Conservation (phyloP, 2,797 vertebrate genomes). For the Melanotaenia maccullochi region DNA sequence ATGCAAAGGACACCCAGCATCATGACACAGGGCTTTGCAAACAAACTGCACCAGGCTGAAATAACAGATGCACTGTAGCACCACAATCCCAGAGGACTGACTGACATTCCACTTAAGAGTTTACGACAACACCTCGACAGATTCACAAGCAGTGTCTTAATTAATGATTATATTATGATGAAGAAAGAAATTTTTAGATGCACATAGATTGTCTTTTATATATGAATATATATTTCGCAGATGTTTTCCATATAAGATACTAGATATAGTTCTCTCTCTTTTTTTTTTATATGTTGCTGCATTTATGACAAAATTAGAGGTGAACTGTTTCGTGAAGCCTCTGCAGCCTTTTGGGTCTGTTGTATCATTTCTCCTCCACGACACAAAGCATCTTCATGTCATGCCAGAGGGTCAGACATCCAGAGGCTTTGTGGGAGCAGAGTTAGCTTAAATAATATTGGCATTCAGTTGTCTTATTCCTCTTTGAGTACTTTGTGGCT, state of each 20-base stretch:
- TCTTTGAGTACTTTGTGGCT: slow-evolving; percentile 32
- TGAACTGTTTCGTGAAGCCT: slow-evolving; percentile 39
- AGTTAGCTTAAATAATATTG: slow-evolving; percentile 31
- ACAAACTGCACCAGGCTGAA: slow-evolving; percentile 41
- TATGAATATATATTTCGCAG: slow-evolving; percentile 84
- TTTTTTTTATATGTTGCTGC: slow-evolving; percentile 39
- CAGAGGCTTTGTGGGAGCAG: slow-evolving; percentile 43
- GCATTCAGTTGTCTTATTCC: slow-evolving; percentile 28
- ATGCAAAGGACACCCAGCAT: slow-evolving; percentile 73
- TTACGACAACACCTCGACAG: slow-evolving; percentile 69
- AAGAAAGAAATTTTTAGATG: slow-evolving; percentile 77
- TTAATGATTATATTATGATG: slow-evolving; percentile 74
- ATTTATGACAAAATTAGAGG: slow-evolving; percentile 43
- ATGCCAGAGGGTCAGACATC: slow-evolving; percentile 45
- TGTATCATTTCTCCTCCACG: slow-evolving; percentile 59
- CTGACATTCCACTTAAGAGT: slow-evolving; percentile 72
- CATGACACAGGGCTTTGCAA: slow-evolving; percentile 48
- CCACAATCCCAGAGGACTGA: slow-evolving; percentile 54
- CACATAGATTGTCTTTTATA: slow-evolving; percentile 83
- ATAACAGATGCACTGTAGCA: slow-evolving; percentile 62
- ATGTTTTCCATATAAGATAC: slow-evolving; percentile 81
- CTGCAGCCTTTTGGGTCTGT: slow-evolving; percentile 52
- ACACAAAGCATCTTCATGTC: slow-evolving; percentile 33
- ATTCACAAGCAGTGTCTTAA: slow-evolving; percentile 80
- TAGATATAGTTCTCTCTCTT: slow-evolving; percentile 66